A percentile compares a stretch with the other conserved stretches of the same genome.
Evolutionary conservation across 2,113 vertebrate genomes (phyloP).

Genomic region (Chrysemys picta): DNA sequence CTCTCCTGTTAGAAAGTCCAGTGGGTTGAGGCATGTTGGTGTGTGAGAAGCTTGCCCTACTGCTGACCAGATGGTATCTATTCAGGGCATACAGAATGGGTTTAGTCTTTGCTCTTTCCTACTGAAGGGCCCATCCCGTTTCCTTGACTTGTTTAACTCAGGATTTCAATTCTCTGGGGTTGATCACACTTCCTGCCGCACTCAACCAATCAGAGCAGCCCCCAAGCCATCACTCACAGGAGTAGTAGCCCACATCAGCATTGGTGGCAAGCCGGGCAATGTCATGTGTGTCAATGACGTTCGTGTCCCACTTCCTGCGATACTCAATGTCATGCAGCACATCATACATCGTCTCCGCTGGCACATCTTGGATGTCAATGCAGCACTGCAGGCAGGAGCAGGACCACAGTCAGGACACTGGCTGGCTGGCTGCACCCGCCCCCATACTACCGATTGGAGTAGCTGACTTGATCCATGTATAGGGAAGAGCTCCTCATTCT

Average conservation of each 20-base stretch:
- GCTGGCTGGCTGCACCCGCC: not conserved
- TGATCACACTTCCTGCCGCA: rapidly evolving
- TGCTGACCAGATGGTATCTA: not conserved
- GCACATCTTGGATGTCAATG: conserved; percentile 75
- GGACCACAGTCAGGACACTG: not conserved
- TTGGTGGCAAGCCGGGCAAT: conserved; percentile 77
- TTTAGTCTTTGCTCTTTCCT: not conserved
- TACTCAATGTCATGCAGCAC: conserved; percentile 78
- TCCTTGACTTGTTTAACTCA: not conserved
- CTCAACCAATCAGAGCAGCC: not conserved
- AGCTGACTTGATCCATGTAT: not conserved
- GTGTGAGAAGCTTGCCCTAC: not conserved
- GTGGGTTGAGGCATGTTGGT: not conserved
- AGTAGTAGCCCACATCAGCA: conserved; percentile 81
- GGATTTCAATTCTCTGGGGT: rapidly evolving
- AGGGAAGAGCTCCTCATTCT: not conserved
- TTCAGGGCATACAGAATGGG: not conserved
- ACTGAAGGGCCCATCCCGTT: too few species aligned
- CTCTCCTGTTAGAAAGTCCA: not conserved
- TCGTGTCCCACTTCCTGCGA: conserved; percentile 77
- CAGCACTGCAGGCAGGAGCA: conserved; percentile 66
- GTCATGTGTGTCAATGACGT: conserved; percentile 78
- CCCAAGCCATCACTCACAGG: conserved; percentile 62
- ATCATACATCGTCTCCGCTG: conserved; percentile 80
- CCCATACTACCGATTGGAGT: not conserved